Base-by-base conservation (phyloP, 2,113 vertebrate species). In the Monopterus albus region DNA sequence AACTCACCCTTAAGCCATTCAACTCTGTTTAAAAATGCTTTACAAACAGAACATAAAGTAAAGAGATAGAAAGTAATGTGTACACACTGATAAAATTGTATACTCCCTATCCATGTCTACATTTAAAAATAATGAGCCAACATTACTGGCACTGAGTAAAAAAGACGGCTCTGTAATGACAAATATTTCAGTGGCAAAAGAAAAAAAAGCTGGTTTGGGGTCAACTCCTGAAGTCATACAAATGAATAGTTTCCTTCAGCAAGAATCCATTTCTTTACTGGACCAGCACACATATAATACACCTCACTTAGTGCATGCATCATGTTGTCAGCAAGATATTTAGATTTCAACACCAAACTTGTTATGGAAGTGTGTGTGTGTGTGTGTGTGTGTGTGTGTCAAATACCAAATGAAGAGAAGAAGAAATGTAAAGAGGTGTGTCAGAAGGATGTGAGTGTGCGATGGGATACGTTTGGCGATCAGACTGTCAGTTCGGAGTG, bases 261-360 rank as follows among this genome's bases (percentile, higher is more conserved):
- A 15, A 46, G 45, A 75, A 82, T 87, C 63, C 52, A n/a, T n/a
- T n/a, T n/a, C n/a, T n/a, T n/a, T n/a, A n/a, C n/a, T n/a, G n/a
- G n/a, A n/a, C n/a, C n/a, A n/a, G n/a, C n/a, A n/a, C n/a, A n/a
- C n/a, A n/a, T 72, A 38, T 67, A 64, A 65, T 59, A 64, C 26
- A 31, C 5, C 8, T 31, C 29, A 78, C 73, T 86, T 58, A 58
- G n/a, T 78, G 71, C 85, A 90, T 89, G 79, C 81, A 87, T 86
- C 79, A 84, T 83, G 78, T 64, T 87, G 79, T 85, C 81, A 85
- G 65, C 74, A 36, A 68, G 35, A 51, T 52, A 74, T 67, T 45
- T 59, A 11, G 5, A 51, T 75, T 51, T 31, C 21, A 47, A 26
- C 9, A 43, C n/a, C 45, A 3, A 11, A 5, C 2, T 78, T 74